These are phyloP conservation scores for Mylabris sibirica DNA, from an alignment of 2,888 invertebrate genomes.

Conservation along the genomic window DNA sequence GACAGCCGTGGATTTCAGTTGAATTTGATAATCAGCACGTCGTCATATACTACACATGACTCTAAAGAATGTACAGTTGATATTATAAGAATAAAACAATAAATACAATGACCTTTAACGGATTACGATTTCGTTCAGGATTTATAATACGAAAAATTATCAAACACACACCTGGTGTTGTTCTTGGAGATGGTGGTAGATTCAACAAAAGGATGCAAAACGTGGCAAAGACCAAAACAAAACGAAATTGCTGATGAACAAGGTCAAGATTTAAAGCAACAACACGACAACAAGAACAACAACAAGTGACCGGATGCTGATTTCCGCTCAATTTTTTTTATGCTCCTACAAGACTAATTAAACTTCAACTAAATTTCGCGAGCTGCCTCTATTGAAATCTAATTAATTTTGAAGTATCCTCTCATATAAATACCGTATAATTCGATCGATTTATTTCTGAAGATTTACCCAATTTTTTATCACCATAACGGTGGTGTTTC, in stretches of 20 bases:
- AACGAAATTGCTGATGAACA: constrained; percentile 9
- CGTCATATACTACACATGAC: constrained; percentile 1
- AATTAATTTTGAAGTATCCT: not conserved
- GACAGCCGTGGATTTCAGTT: not conserved
- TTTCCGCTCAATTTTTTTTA: constrained; percentile 36
- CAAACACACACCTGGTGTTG: constrained; percentile 5
- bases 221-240: no score
- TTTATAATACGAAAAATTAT: not conserved
- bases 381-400: constrained; percentile 3
- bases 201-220: not conserved
- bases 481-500: constrained; percentile 21
- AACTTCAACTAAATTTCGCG: constrained; percentile 29
- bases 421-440: no score
- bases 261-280: not conserved
- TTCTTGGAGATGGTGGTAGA: not conserved
- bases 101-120: constrained; percentile 21
- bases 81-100: constrained; percentile 1
- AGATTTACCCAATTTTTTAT: constrained; percentile 16
- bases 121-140: constrained; percentile 3
- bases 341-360: constrained; percentile 24
- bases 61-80: constrained; percentile 15
- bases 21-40: constrained; percentile 12
- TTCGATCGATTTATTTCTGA: no score
- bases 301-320: constrained; percentile 40
- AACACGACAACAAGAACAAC: no score